phyloP scores from a whole-genome alignment of 2,888 invertebrate species.

The Eupithecia dodoneata region DNA sequence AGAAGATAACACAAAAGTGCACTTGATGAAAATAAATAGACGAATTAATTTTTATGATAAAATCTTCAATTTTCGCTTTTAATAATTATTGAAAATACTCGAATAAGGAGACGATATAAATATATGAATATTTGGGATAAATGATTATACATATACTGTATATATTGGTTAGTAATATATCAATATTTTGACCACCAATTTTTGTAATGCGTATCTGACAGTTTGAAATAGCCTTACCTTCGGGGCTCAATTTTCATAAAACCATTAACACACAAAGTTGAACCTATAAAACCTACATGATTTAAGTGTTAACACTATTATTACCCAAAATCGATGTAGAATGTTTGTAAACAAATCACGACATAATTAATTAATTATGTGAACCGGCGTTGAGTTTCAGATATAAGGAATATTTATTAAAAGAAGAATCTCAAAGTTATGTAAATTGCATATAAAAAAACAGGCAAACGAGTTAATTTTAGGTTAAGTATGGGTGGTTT shows the following conservation, averaged over 20 bases:
- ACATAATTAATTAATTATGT: no score
- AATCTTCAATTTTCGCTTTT: background rate
- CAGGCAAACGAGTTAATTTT: no score
- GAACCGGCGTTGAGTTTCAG: no score
- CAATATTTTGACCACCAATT: background rate
- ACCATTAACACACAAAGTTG: constrained; percentile 30
- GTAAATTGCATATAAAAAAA: no score
- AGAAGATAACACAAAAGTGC: background rate
- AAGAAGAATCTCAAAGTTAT: no score
- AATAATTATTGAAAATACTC: background rate
- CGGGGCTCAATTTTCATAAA: constrained; percentile 21
- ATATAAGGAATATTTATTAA: no score
- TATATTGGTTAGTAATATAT: background rate
- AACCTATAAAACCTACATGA: constrained; percentile 29
- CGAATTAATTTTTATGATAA: background rate
- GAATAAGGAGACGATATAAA: background rate
- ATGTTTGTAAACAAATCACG: no score
- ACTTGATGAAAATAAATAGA: background rate
- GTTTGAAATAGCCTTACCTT: background rate
- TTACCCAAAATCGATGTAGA: no score
- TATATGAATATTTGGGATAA: background rate
- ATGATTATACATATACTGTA: background rate
- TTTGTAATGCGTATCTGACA: background rate
- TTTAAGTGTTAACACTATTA: constrained; percentile 34
- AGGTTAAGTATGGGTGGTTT: no score